Percentiles rank a stretch among this genome's conserved stretches.
Conservation (phyloP, 2,113 vertebrate species). For the Neodontobutis hainanensis region DNA sequence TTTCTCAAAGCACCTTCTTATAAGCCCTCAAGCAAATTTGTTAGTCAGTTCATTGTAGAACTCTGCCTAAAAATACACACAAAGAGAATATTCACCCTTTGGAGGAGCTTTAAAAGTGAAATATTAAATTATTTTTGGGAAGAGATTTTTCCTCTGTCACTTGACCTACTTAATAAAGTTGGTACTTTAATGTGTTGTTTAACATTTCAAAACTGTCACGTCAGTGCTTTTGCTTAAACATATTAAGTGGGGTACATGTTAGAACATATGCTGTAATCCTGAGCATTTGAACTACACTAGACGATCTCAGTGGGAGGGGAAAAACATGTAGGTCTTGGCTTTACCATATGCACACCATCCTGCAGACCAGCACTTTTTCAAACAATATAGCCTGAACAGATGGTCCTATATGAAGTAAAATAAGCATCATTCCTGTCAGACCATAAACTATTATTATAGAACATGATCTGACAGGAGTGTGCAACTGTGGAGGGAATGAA, state of each 20-base stretch:
- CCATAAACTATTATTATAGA: too few relatives aligned
- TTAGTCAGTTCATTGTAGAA: slow-evolving; percentile 41
- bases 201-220: slow-evolving; percentile 18
- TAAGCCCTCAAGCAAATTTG: slow-evolving; percentile 36
- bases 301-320: neutral
- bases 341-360: neutral
- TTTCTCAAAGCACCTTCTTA: slow-evolving; percentile 40
- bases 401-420: slow-evolving; percentile 47
- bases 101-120: slow-evolving; percentile 36
- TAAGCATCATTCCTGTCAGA: slow-evolving; percentile 15
- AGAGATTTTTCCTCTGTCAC: slow-evolving; percentile 25
- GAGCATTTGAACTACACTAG: neutral
- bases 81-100: slow-evolving; percentile 37
- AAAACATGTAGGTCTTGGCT: neutral
- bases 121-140: slow-evolving; percentile 35
- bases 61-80: slow-evolving; percentile 43
- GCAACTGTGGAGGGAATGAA: too few relatives aligned
- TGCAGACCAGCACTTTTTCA: too few relatives aligned
- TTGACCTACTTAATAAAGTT: slow-evolving; percentile 52
- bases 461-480: too few relatives aligned
- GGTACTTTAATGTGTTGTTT: slow-evolving; percentile 29
- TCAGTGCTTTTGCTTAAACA: neutral
- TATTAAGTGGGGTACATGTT: neutral
- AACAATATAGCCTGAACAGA: slow-evolving; percentile 39
- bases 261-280: neutral